Percentiles rank a stretch among this genome's conserved stretches.
phyloP scores from a whole-genome alignment of 2,888 invertebrate species.

The Arenicola marina region DNA sequence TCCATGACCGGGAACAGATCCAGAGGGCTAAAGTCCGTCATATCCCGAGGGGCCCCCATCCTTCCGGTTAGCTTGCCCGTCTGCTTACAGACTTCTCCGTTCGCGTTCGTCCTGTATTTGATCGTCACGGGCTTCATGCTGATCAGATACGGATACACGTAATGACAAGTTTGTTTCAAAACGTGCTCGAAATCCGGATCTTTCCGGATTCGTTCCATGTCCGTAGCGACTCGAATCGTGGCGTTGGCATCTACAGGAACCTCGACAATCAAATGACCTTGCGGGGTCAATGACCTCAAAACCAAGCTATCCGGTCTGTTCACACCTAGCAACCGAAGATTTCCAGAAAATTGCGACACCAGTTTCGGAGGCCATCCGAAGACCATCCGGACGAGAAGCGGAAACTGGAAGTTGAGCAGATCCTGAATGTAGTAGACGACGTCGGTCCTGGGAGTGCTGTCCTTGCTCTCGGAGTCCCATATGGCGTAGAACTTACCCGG shows the following conservation, averaged over 20 bases:
- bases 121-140: background rate
- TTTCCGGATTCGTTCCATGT: background rate
- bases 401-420: conserved; percentile 4
- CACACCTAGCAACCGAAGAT: conserved; percentile 1
- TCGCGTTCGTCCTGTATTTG: background rate
- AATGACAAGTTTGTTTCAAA: background rate
- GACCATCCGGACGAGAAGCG: conserved; percentile 4
- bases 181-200: background rate
- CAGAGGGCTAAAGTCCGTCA: background rate
- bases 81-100: background rate
- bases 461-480: background rate
- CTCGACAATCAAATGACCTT: conserved; percentile 1
- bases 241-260: background rate
- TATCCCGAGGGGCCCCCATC: background rate
- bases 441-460: background rate
- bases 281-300: background rate
- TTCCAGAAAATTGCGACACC: background rate
- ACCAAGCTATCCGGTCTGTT: conserved; percentile 6
- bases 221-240: background rate
- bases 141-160: background rate
- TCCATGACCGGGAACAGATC: background rate
- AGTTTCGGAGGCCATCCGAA: conserved; percentile 9
- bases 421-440: conserved; percentile 1
- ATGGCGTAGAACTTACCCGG: conserved; percentile 7
- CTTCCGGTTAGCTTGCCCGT: background rate